A percentile compares a stretch with the other conserved stretches of the same genome.
phyloP scores from a whole-genome alignment of 1,140 invertebrate genomes.

The Drosophila novamexicana region DNA sequence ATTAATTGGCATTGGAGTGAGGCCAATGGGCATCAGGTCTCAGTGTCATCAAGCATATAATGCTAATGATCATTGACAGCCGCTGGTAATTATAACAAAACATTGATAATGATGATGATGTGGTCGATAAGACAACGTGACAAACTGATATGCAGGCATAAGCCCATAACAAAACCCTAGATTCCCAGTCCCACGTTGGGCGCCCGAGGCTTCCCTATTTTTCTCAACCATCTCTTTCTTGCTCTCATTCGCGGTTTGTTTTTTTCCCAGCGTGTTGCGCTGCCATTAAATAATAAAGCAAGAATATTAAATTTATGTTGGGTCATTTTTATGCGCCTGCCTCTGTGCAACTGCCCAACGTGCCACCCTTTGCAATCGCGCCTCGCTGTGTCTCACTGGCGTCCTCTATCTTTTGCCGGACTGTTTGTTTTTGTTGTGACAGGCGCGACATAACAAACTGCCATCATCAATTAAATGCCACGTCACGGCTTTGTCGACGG shows the following conservation, averaged over 20 bases:
- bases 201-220: not conserved
- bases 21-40: constrained; percentile 16
- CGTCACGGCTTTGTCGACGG: constrained; percentile 69
- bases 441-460: constrained; percentile 83
- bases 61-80: constrained; percentile 43
- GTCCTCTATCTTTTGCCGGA: constrained; percentile 63
- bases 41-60: constrained; percentile 50
- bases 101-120: constrained; percentile 17
- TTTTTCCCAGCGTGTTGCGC: constrained; percentile 8
- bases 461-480: constrained; percentile 82
- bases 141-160: constrained; percentile 15
- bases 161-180: not conserved
- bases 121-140: constrained; percentile 21
- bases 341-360: constrained; percentile 2
- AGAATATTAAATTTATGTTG: constrained; percentile 84
- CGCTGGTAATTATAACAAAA: constrained; percentile 24
- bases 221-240: not conserved
- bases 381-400: constrained; percentile 35
- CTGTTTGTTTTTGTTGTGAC: constrained; percentile 80
- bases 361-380: constrained; percentile 15
- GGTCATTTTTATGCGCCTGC: constrained; percentile 77
- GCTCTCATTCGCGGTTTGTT: not conserved
- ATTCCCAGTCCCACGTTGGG: not conserved
- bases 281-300: constrained; percentile 83
- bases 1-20: constrained; percentile 59